These are phyloP conservation scores for Papilio demoleus DNA, from an alignment of 2,888 invertebrate species.

Conservation along the genomic window DNA sequence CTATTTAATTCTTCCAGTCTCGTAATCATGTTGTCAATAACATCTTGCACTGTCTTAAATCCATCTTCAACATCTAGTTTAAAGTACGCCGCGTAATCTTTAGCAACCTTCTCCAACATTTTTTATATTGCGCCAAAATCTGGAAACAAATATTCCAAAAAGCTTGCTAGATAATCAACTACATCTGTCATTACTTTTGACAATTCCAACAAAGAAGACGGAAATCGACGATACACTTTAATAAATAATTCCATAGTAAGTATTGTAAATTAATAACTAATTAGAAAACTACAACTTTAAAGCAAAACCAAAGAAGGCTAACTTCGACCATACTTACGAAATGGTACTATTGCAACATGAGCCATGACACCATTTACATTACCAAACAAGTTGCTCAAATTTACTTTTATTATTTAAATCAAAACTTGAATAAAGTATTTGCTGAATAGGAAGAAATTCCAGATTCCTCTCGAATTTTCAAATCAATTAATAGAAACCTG, in stretches of 20 bases:
- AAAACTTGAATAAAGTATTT: too few relatives aligned
- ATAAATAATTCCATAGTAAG: conserved; percentile 67
- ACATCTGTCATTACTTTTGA: conserved; percentile 69
- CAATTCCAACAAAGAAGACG: conserved; percentile 64
- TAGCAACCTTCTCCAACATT: conserved; percentile 80
- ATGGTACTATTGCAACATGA: conserved; percentile 35
- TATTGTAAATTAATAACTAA: conserved; percentile 26
- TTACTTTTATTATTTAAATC: too few relatives aligned
- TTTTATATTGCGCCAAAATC: conserved; percentile 60
- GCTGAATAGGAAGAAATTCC: too few relatives aligned
- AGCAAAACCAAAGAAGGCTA: conserved; percentile 12
- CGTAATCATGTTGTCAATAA: conserved; percentile 87
- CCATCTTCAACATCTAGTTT: conserved; percentile 81
- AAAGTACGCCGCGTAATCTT: conserved; percentile 82
- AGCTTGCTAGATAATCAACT: conserved; percentile 64
- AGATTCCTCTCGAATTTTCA: too few relatives aligned
- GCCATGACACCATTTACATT: conserved; percentile 37
- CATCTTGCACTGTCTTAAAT: conserved; percentile 84
- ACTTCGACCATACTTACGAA: conserved; percentile 32
- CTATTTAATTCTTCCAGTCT: conserved; percentile 86
- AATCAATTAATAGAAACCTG: too few relatives aligned
- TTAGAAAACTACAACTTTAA: conserved; percentile 3
- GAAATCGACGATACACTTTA: conserved; percentile 63
- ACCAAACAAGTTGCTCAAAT: conserved; percentile 10
- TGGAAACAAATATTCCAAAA: conserved; percentile 75